Base-by-base conservation (phyloP, 1,140 invertebrate species). In the Lordiphosa mommai region DNA sequence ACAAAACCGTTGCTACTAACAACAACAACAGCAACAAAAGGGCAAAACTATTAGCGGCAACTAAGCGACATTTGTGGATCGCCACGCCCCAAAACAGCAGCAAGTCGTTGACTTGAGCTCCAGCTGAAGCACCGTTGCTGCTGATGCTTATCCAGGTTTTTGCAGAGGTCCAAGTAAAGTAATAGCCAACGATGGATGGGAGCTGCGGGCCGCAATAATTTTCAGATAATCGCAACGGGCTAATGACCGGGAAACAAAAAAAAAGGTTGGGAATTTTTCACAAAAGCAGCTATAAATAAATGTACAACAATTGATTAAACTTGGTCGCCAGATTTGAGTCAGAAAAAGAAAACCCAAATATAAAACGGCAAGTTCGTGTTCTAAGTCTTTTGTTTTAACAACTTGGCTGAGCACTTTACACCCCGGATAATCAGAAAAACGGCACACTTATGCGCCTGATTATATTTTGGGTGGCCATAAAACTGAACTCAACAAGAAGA, bases 321-420 rank as follows among this genome's bases (percentile, higher is more conserved):
- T 13, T n/a, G n/a, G n/a, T n/a, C n/a, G n/a, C n/a, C n/a, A n/a
- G n/a, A n/a, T n/a, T 36, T 69, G 69, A 79, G 43, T 80, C 70
- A 73, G 37, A 66, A 43, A 16, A 37, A 3, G 12, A 27, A 47
- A 14, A 29, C 7, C 9, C 34, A 66, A 66, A 65, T 41, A 38
- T 61, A 33, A 23, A 23, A 17, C 33, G 41, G 41, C 72, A 61
- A 70, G 72, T 76, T 76, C 37, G 72, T 66, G 55, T 69, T 32
- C 72, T 76, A 76, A 76, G 72, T 76, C 72, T 76, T 76, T 76
- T 66, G 72, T 70, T 53, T 55, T 77, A 59, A 73, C 44, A 73
- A 7, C 10, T 13, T 20, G 30, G 34, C 23, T 12, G 13, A 33
- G 27, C 76, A 56, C 51, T 80, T 80, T 74, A 70, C 70, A 73